Conservation (phyloP, 1,140 invertebrate species). For the Gerris buenoi region DNA sequence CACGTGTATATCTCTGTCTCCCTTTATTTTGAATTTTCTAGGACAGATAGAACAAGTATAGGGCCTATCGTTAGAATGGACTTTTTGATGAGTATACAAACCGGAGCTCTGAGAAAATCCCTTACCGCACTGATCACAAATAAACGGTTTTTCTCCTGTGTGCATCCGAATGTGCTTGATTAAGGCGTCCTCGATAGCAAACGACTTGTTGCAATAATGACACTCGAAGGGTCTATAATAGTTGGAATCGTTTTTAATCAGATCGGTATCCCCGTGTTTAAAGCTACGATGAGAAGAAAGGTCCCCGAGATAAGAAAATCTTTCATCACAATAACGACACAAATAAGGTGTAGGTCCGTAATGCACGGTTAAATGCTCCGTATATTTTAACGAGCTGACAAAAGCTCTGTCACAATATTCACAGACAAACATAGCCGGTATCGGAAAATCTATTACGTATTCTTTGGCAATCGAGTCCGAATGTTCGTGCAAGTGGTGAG, state of each 20-base stretch:
- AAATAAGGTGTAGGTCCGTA: constrained; percentile 17
- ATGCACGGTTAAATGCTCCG: constrained; percentile 20
- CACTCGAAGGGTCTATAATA: constrained; percentile 19
- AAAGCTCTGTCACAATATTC: constrained; percentile 20
- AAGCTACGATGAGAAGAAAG: constrained; percentile 8
- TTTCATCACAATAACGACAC: constrained; percentile 15
- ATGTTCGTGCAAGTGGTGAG: constrained; percentile 12
- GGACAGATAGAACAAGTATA: constrained; percentile 31
- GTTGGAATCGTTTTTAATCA: constrained; percentile 8
- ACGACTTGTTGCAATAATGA: constrained; percentile 20
- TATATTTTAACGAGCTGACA: constrained; percentile 17
- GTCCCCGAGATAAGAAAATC: constrained; percentile 14
- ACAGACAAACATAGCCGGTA: constrained; percentile 17
- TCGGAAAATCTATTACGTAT: constrained; percentile 13
- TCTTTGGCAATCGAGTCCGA: constrained; percentile 11
- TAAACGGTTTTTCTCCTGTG: constrained; percentile 50
- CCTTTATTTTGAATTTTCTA: constrained; percentile 21
- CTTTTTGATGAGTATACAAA: constrained; percentile 20
- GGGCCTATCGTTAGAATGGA: constrained; percentile 38
- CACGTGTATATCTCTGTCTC: constrained; percentile 20
- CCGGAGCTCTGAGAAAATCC: constrained; percentile 20
- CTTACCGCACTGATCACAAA: constrained; percentile 21
- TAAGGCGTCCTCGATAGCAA: constrained; percentile 25
- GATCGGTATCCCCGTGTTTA: constrained; percentile 11
- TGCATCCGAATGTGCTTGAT: constrained; percentile 40